phyloP scores from a whole-genome alignment of 2,113 vertebrate species.

The Acrocephalus kingi region DNA sequence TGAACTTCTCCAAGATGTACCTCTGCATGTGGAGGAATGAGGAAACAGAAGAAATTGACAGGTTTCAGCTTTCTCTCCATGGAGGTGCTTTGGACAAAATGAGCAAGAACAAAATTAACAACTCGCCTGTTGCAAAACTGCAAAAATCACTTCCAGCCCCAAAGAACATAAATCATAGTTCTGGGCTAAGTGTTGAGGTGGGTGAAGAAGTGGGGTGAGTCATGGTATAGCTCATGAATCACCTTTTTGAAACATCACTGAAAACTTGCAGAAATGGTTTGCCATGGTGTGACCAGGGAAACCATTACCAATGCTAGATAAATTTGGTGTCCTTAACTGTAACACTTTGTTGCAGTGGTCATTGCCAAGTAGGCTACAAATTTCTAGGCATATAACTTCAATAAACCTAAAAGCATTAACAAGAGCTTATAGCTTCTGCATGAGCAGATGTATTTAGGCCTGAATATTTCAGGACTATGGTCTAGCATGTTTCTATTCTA shows the following conservation, averaged over 20 bases:
- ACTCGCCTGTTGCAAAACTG: neutral
- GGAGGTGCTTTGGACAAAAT: neutral
- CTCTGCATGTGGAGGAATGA: neutral
- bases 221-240: neutral
- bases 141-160: neutral
- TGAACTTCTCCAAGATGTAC: neutral
- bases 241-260: neutral
- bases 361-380: neutral
- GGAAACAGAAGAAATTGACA: neutral
- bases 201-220: neutral
- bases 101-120: neutral
- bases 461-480: neutral
- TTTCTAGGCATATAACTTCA: neutral
- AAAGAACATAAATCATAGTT: neutral
- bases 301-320: neutral
- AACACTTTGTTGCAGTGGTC: neutral
- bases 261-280: neutral
- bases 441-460: neutral
- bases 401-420: neutral
- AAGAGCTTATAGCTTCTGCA: neutral
- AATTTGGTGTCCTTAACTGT: neutral
- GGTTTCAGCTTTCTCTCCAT: neutral
- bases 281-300: neutral
- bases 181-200: neutral
- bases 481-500: neutral